These are phyloP conservation scores for Venustoraphidia nigricollis DNA, from an alignment of 2,888 invertebrate species.

Conservation along the genomic window DNA sequence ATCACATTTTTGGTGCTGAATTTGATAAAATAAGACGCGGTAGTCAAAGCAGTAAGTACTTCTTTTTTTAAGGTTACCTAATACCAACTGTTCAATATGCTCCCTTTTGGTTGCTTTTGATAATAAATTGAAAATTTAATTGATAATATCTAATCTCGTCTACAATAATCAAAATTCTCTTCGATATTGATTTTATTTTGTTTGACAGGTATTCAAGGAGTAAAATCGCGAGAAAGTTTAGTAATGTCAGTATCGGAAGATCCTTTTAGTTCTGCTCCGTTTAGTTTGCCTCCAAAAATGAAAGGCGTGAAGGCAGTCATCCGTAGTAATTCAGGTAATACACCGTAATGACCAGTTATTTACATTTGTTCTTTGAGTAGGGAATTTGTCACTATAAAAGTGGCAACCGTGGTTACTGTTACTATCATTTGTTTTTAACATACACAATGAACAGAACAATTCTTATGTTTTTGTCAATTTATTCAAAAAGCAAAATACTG, in stretches of 20 bases:
- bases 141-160: too few relatives aligned
- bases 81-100: too few relatives aligned
- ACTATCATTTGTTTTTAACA: not conserved
- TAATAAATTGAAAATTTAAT: too few relatives aligned
- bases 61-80: constrained; percentile 1
- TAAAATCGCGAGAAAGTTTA: constrained; percentile 51
- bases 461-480: too few relatives aligned
- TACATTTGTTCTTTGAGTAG: not conserved
- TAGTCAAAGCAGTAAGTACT: constrained; percentile 56
- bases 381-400: not conserved
- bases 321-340: constrained; percentile 5
- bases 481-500: too few relatives aligned
- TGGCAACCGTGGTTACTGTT: not conserved
- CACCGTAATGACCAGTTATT: not conserved
- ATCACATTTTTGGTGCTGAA: constrained; percentile 69
- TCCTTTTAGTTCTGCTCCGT: constrained; percentile 73
- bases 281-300: constrained; percentile 42
- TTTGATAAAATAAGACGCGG: constrained; percentile 67
- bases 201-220: constrained; percentile 43
- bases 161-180: too few relatives aligned
- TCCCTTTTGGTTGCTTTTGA: not conserved
- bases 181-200: not conserved
- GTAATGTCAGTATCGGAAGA: constrained; percentile 54
- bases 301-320: not conserved
- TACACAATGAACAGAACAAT: too few relatives aligned